phyloP scores from a whole-genome alignment of 2,888 invertebrate species.

The Drosophila mimetica region DNA sequence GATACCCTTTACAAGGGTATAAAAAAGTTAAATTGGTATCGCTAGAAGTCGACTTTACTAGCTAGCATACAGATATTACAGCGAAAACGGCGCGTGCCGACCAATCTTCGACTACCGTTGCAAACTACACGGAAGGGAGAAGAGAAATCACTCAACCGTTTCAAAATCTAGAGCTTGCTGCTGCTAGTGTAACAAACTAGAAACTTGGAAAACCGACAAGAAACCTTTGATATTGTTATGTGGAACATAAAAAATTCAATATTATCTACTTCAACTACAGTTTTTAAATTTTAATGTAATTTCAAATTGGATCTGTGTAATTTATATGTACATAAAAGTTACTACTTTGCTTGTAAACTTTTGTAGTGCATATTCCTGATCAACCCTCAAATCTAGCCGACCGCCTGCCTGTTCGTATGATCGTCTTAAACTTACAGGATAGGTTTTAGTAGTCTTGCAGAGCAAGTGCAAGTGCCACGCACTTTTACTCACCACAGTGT shows the following conservation, averaged over 20 bases:
- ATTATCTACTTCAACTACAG: background rate
- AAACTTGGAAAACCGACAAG: background rate
- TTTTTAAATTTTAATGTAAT: background rate
- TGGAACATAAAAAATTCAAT: background rate
- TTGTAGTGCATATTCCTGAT: background rate
- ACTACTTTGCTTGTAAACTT: too few species aligned
- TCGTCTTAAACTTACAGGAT: too few species aligned
- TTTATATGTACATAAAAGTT: too few species aligned
- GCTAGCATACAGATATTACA: slow-evolving; percentile 7
- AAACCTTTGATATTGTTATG: background rate
- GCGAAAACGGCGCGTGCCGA: slow-evolving; percentile 68
- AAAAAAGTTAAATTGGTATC: slow-evolving; percentile 8
- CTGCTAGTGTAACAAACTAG: background rate
- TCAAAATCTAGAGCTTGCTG: slow-evolving; percentile 4
- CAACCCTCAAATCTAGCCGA: background rate
- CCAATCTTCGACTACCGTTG: slow-evolving; percentile 58
- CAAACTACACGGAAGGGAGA: slow-evolving; percentile 34
- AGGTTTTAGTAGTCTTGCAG: too few species aligned
- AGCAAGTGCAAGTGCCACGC: too few species aligned
- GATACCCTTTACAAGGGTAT: too few species aligned
- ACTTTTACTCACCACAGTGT: too few species aligned
- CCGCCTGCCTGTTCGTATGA: too few species aligned
- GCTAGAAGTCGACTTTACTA: slow-evolving; percentile 19
- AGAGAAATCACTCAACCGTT: slow-evolving; percentile 21
- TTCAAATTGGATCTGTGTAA: too few species aligned